These are phyloP conservation scores for Petrolisthes manimaculis DNA, from an alignment of 2,888 invertebrate genomes.

Conservation along the genomic window DNA sequence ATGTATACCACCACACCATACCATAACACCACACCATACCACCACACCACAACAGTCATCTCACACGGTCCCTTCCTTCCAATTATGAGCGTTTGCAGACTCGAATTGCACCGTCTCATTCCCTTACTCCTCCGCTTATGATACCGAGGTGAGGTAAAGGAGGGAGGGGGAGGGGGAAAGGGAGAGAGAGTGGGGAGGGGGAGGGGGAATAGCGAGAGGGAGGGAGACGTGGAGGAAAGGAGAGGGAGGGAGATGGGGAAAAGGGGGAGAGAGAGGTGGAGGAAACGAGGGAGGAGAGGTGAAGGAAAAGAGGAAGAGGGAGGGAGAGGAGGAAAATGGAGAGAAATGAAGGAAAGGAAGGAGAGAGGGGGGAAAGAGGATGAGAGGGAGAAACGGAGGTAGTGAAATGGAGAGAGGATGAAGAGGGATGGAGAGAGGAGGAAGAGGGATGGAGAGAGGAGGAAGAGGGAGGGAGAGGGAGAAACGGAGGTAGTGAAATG, in stretches of 20 bases:
- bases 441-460: not conserved
- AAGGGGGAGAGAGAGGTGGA: not conserved
- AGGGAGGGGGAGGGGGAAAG: not conserved
- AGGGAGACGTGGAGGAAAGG: not conserved
- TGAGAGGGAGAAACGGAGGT: not conserved
- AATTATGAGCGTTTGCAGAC: constrained; percentile 51
- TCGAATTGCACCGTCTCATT: constrained; percentile 45
- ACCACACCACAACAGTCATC: constrained; percentile 22
- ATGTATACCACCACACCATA: constrained; percentile 9
- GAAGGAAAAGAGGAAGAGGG: no score
- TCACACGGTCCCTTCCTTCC: constrained; percentile 43
- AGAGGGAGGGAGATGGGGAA: not conserved
- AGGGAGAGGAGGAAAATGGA: not conserved
- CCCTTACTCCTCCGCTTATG: constrained; percentile 36
- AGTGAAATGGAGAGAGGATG: not conserved
- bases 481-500: not conserved
- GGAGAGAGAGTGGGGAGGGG: not conserved
- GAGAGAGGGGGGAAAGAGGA: not conserved
- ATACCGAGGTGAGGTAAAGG: not conserved
- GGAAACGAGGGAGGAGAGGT: not conserved
- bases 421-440: not conserved
- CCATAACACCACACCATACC: not conserved
- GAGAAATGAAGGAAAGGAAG: not conserved
- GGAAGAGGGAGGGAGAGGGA: not conserved
- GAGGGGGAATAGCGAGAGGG: not conserved